Base-by-base conservation (phyloP, 2,113 vertebrate species). In the Alectura lathami region DNA sequence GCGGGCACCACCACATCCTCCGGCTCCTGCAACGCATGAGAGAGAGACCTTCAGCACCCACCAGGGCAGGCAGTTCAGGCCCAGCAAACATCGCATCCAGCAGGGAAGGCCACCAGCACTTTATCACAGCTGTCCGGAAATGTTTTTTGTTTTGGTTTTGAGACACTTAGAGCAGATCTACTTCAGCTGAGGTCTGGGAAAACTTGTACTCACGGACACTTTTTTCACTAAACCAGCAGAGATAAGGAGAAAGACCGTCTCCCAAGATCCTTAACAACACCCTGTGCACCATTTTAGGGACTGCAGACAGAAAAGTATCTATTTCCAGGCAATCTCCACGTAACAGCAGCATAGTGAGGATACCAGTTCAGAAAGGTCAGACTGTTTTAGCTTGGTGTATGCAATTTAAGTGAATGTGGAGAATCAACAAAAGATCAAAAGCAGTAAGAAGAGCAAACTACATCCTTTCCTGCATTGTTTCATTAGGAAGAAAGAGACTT, bases 1-100 rank as follows among this genome's bases (percentile, higher is more conserved):
- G 98, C 91, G 20, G 96, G 97, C 51, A 98, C 95, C 5, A 97
- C 98, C 5, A 97, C 98, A 17, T 98, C 98, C 81, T 99, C 99
- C 1, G 98, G 97, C 93, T 99, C 99, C 99, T 99, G 60, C 83
- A 69, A 93, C 0, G 30, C 64, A 96, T 43, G 69, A 93, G 60
- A 77, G 43, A 75, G n/a, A 51, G 45, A 88, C 3, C 50, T 50
- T 96, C 77, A 94, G 5, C 48, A 51, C 1, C 0, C 5, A 32
- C 3, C n/a, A 68, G 1, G 80, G 56, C 32, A 73, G 64, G 48
- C 9, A 36, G 17, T n/a, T 56, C 47, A 53, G 34, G 34, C 43
- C 43, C 51, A 85, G 79, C 56, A 67, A 83, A 51, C 54, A 32
- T 0, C 26, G n/a, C 27, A 40, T 10, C 38, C n/a, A 53, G 11